These are phyloP conservation scores for Esox masquinongy DNA, from an alignment of 2,797 vertebrate species.

Conservation along the genomic window DNA sequence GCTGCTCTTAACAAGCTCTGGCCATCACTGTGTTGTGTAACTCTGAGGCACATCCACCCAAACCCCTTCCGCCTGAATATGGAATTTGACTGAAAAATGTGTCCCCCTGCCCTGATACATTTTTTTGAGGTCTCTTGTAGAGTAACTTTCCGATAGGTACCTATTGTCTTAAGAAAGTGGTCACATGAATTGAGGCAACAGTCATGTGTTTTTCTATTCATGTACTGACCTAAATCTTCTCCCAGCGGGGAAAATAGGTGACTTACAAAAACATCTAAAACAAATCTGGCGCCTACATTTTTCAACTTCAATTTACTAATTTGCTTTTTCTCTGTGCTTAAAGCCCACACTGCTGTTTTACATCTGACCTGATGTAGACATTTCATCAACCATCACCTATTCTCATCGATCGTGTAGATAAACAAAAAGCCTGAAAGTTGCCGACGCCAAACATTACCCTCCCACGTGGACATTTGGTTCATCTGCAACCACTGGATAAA, in stretches of 20 bases:
- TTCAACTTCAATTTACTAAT: background rate
- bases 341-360: background rate
- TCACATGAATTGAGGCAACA: background rate
- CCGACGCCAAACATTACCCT: background rate
- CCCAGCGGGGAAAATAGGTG: too few species aligned
- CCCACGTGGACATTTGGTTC: background rate
- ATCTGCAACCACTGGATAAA: background rate
- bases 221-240: background rate
- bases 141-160: too few species aligned
- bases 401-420: background rate
- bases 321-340: background rate
- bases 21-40: constrained; percentile 26
- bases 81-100: too few species aligned
- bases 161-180: background rate
- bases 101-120: too few species aligned
- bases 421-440: background rate
- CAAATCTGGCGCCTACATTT: too few species aligned
- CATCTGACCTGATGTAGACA: background rate
- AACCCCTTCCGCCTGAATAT: too few species aligned
- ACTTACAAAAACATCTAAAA: too few species aligned
- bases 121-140: too few species aligned
- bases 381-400: background rate
- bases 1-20: constrained; percentile 42
- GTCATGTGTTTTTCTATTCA: background rate
- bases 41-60: background rate